A percentile compares a stretch with the other conserved stretches of the same genome.
phyloP scores from a whole-genome alignment of 2,888 invertebrate species.

The Tiphia femorata region DNA sequence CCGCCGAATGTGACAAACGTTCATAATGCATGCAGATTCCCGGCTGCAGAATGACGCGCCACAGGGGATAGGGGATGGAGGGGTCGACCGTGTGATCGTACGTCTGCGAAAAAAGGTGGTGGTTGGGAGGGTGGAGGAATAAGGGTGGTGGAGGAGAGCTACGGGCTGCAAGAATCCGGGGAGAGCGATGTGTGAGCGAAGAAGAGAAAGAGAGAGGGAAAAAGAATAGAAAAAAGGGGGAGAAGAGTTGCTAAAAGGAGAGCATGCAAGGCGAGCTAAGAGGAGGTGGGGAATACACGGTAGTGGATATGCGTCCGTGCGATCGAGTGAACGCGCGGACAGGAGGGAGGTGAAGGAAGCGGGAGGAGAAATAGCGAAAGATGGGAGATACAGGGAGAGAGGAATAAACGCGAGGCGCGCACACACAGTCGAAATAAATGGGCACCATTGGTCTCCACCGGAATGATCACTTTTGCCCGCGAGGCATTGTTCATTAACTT shows the following conservation, averaged over 20 bases:
- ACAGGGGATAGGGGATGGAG: conserved; percentile 4
- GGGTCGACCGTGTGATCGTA: conserved; percentile 8
- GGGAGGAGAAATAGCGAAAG: too few relatives aligned
- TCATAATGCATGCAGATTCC: conserved; percentile 36
- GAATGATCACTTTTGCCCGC: conserved; percentile 29
- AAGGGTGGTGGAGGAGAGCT: neutral
- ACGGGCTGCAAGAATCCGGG: too few relatives aligned
- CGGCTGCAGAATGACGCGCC: neutral
- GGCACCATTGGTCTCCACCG: conserved; percentile 30
- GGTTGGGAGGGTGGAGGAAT: neutral
- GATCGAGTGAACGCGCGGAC: too few relatives aligned
- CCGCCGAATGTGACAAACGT: conserved; percentile 45
- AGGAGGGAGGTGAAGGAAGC: too few relatives aligned
- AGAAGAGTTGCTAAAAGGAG: conserved; percentile 8
- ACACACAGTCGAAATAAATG: conserved; percentile 31
- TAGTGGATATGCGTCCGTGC: too few relatives aligned
- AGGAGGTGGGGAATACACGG: too few relatives aligned
- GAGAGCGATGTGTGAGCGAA: too few relatives aligned
- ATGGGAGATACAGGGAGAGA: neutral
- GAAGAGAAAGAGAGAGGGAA: neutral
- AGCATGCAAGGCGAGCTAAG: too few relatives aligned
- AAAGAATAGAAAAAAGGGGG: conserved; percentile 1
- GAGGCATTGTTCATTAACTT: conserved; percentile 41
- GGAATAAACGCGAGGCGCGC: neutral
- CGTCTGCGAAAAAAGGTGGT: conserved; percentile 3